phyloP scores from a whole-genome alignment of 1,140 invertebrate species.

The Drosophila tsacasi region DNA sequence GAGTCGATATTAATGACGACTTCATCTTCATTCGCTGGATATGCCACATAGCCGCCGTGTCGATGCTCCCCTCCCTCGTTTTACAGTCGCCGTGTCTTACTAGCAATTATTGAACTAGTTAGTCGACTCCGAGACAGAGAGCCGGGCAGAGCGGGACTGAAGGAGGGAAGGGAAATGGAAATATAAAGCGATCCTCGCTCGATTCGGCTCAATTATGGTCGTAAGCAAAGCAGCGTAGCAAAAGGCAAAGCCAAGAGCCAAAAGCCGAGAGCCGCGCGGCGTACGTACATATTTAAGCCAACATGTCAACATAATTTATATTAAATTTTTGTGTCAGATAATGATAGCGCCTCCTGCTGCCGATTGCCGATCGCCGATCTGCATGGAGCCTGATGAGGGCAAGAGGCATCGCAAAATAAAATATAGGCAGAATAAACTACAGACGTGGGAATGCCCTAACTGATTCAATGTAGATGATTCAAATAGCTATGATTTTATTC shows the following conservation, averaged over 20 bases:
- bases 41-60: conserved; percentile 27
- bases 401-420: not conserved
- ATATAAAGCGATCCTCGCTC: conserved; percentile 4
- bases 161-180: not conserved
- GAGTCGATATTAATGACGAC: conserved; percentile 83
- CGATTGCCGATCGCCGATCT: conserved; percentile 22
- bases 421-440: not conserved
- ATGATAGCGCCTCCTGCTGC: conserved; percentile 80
- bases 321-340: conserved; percentile 85
- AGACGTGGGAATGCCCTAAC: not conserved
- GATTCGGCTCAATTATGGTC: conserved; percentile 35
- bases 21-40: conserved; percentile 66
- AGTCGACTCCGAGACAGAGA: conserved; percentile 29
- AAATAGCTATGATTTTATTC: no score
- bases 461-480: no score
- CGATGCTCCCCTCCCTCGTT: conserved; percentile 13
- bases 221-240: conserved; percentile 32
- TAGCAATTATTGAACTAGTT: conserved; percentile 78
- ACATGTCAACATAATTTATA: conserved; percentile 85
- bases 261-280: conserved; percentile 22
- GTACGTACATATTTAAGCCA: conserved; percentile 76
- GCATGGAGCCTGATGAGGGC: conserved; percentile 8
- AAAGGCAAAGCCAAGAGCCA: conserved; percentile 11
- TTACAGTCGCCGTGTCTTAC: conserved; percentile 64
- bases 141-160: not conserved